phyloP scores from a whole-genome alignment of 1,140 invertebrate genomes.

The Drosophila obscura region DNA sequence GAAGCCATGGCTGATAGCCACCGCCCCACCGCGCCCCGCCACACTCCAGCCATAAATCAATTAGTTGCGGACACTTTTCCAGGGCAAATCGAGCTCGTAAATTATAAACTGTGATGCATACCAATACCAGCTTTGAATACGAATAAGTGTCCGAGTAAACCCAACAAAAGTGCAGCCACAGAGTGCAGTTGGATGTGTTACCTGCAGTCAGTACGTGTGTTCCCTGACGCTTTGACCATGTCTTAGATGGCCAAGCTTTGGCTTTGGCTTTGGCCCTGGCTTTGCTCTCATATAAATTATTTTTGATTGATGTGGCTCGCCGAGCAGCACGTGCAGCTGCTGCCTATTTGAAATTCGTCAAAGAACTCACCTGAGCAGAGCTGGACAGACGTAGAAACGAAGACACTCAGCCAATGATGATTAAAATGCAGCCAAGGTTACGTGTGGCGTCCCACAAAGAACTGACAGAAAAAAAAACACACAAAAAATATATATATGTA shows the following conservation, averaged over 20 bases:
- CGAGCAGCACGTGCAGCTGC: slow-evolving; percentile 65
- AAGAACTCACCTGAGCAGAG: slow-evolving; percentile 25
- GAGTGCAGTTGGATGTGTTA: slow-evolving; percentile 56
- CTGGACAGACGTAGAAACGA: not conserved
- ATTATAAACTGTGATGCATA: slow-evolving; percentile 54
- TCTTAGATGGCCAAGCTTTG: slow-evolving; percentile 56
- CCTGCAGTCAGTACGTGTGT: slow-evolving; percentile 36
- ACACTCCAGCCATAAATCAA: slow-evolving; percentile 62
- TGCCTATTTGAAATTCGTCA: slow-evolving; percentile 59
- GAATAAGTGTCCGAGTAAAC: slow-evolving; percentile 25
- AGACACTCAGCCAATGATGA: slow-evolving; percentile 48
- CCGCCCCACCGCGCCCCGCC: slow-evolving; percentile 3
- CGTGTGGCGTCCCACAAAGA: slow-evolving; percentile 61
- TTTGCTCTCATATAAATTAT: slow-evolving; percentile 77
- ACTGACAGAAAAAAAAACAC: slow-evolving; percentile 3
- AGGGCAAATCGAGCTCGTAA: slow-evolving; percentile 66
- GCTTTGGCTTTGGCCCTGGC: slow-evolving; percentile 10
- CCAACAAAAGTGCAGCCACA: slow-evolving; percentile 6
- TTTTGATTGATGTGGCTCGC: slow-evolving; percentile 73
- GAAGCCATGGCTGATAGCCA: slow-evolving; percentile 9
- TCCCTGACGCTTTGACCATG: slow-evolving; percentile 37
- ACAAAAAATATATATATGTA: slow-evolving; percentile 19
- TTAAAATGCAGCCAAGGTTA: slow-evolving; percentile 81
- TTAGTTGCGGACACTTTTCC: slow-evolving; percentile 68
- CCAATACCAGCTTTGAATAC: slow-evolving; percentile 38